phyloP scores from a whole-genome alignment of 2,113 vertebrate species.

The Tachuris rubrigastra region DNA sequence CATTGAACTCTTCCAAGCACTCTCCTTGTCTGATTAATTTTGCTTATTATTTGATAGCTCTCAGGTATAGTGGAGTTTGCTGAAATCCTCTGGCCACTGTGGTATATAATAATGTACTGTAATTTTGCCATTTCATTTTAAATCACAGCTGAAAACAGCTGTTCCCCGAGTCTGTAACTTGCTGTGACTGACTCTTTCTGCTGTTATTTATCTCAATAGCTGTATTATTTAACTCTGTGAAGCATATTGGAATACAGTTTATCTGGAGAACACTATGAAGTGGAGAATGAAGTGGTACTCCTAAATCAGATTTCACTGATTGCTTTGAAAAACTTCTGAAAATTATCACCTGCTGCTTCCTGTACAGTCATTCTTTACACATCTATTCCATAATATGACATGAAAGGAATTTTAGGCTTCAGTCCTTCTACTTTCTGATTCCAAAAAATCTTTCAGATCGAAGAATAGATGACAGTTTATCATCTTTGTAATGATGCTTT shows the following conservation, averaged over 20 bases:
- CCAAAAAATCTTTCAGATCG: neutral
- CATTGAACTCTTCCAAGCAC: neutral
- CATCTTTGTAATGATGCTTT: neutral
- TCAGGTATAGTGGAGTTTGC: neutral
- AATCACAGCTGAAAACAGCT: conserved; percentile 5
- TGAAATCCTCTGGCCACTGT: neutral
- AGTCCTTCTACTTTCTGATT: neutral
- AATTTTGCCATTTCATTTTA: neutral
- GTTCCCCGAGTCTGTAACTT: neutral
- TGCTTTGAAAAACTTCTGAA: conserved; percentile 33
- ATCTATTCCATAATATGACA: neutral
- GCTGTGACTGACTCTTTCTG: neutral
- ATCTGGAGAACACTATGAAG: neutral
- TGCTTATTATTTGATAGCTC: neutral
- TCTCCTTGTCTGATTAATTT: neutral
- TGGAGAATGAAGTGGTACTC: conserved; percentile 10
- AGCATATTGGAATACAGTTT: conserved; percentile 3
- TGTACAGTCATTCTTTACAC: neutral
- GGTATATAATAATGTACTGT: neutral
- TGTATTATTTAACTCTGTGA: conserved; percentile 17
- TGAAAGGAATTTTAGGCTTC: neutral
- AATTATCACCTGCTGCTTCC: neutral
- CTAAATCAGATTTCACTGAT: conserved; percentile 39
- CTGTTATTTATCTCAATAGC: conserved; percentile 25
- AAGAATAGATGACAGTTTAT: neutral